These are phyloP conservation scores for Pelodytes ibericus DNA, from an alignment of 2,797 vertebrate species.

Conservation along the genomic window DNA sequence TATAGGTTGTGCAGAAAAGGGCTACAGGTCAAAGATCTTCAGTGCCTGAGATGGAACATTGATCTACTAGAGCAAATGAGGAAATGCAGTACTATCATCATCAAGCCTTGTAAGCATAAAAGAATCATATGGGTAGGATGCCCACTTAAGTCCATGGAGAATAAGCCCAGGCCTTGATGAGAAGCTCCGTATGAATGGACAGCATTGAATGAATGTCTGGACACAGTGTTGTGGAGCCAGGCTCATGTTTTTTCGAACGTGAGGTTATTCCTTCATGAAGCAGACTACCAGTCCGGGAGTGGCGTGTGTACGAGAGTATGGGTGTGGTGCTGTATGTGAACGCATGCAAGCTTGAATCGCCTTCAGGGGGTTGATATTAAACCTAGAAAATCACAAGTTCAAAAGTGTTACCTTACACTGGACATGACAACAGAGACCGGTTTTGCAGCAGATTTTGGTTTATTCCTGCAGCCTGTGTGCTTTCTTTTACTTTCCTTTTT, in stretches of 20 bases:
- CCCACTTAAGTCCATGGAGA: conserved; percentile 72
- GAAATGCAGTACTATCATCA: conserved; percentile 79
- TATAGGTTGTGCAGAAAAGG: conserved; percentile 90
- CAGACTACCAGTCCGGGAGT: conserved; percentile 84
- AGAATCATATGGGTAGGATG: conserved; percentile 67
- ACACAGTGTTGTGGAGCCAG: conserved; percentile 85
- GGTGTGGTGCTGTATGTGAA: conserved; percentile 90
- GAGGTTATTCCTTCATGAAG: conserved; percentile 74
- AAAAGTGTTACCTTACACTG: conserved; percentile 92
- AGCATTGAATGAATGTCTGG: conserved; percentile 90
- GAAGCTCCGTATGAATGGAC: conserved; percentile 92
- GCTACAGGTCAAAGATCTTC: conserved; percentile 88
- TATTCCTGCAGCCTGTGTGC: conserved; percentile 87
- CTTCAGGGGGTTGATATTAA: conserved; percentile 84
- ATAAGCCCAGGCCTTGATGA: conserved; percentile 85
- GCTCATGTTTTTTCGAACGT: conserved; percentile 77
- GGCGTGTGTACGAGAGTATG: conserved; percentile 80
- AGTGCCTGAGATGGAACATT: conserved; percentile 83
- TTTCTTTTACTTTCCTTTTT: conserved; percentile 58
- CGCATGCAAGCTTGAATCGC: conserved; percentile 88
- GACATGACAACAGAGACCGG: conserved; percentile 84
- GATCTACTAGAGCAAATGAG: conserved; percentile 81
- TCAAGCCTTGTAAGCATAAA: conserved; percentile 84
- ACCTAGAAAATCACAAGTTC: conserved; percentile 80
- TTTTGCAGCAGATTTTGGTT: conserved; percentile 89